Base-by-base conservation (phyloP, 2,888 invertebrate genomes). In the Drosophila neoperkinsi region DNA sequence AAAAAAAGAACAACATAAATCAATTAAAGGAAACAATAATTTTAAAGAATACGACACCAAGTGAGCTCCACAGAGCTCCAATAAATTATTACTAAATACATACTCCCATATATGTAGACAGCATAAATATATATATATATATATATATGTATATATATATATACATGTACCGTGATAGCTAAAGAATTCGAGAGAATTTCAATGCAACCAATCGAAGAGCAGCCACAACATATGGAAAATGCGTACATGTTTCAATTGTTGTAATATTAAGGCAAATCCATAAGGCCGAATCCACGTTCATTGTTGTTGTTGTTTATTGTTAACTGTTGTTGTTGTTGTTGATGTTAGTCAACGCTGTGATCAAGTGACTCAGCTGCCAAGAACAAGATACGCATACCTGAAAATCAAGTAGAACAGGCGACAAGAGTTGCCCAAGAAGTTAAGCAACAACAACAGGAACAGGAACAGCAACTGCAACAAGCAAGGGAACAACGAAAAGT, bases 21-120 rank as follows among this genome's bases (percentile, higher is more conserved):
- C 89, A 90, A 88, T 88, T 86, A 90, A 88, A 84, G 80, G 81
- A 88, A 80, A 89, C 90, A 88, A 86, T 86, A 86, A 86, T 86
- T 88, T 86, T 74, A 52, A 50, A 55, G 66, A 66, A 67, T 49
- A 72, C 71, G 43, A 67, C 53, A 55, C 52, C 69, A 52, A 69
- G 68, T 55, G 58, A 75, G 52, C 71, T 43, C 71, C 31, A 58
- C 70, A 65, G 56, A 64, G 71, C 66, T 67, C 53, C 62, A 25
- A 76, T 73, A 78, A 67, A 62, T 61, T 65, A 65, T 53, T 52
- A 51, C 53, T 34, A 50, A 55, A 66, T 64, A 43, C 31, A 55
- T 55, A 41, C 43, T 43, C 51, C 25, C 63, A 61, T 30, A 33
- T 28, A 66, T 33, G 60, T 50, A 50, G 10, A 50, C 28, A 50